These are phyloP conservation scores for Festucalex cinctus DNA, from an alignment of 2,113 vertebrate species.

Conservation along the genomic window DNA sequence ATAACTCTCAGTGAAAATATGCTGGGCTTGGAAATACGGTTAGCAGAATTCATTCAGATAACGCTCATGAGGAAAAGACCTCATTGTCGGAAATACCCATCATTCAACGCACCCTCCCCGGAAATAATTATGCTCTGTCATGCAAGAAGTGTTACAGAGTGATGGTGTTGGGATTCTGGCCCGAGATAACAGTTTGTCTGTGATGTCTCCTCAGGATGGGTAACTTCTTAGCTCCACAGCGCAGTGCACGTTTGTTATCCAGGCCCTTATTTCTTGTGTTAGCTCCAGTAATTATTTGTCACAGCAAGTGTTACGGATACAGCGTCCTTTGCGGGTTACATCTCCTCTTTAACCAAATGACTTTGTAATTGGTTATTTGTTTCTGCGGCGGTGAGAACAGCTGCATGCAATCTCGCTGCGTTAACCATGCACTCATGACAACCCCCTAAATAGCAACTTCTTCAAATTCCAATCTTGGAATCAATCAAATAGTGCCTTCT, in stretches of 20 bases:
- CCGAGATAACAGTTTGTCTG: slow-evolving; percentile 8
- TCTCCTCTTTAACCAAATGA: slow-evolving; percentile 35
- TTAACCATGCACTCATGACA: slow-evolving; percentile 27
- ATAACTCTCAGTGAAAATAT: slow-evolving; percentile 33
- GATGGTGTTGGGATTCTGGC: slow-evolving; percentile 26
- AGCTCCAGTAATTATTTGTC: slow-evolving; percentile 41
- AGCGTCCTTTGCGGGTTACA: slow-evolving; percentile 23
- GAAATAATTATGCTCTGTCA: slow-evolving; percentile 54
- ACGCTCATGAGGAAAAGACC: slow-evolving; percentile 48
- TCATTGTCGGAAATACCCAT: slow-evolving; percentile 49
- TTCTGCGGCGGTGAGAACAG: background rate
- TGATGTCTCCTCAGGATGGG: slow-evolving; percentile 16
- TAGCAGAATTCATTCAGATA: slow-evolving; percentile 39
- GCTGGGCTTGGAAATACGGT: slow-evolving; percentile 19
- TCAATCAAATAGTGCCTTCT: slow-evolving; percentile 34
- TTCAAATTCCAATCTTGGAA: slow-evolving; percentile 39
- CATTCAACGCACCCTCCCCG: slow-evolving; percentile 27
- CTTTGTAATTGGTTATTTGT: slow-evolving; percentile 24
- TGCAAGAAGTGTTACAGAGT: slow-evolving; percentile 25
- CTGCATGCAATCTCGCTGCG: slow-evolving; percentile 26
- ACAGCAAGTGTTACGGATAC: slow-evolving; percentile 33
- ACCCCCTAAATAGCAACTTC: slow-evolving; percentile 35
- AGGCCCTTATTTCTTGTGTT: slow-evolving; percentile 42
- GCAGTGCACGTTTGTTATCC: too few species aligned
- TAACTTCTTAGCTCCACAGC: slow-evolving; percentile 9